These are phyloP conservation scores for Drosophila sucinea DNA, from an alignment of 1,140 invertebrate genomes.

Conservation along the genomic window DNA sequence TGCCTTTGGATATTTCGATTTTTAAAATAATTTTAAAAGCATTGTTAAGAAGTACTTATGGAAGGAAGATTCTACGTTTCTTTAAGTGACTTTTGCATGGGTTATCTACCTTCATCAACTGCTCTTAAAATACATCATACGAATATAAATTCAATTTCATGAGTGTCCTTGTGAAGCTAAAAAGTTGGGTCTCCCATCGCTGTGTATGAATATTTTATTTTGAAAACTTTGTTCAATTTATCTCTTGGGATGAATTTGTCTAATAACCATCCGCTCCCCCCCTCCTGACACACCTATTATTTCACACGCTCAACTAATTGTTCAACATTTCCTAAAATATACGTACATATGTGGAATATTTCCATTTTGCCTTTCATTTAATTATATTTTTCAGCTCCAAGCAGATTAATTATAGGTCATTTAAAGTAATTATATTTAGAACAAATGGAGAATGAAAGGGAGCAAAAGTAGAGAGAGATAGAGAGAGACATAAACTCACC, in stretches of 20 bases:
- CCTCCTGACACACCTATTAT: not conserved
- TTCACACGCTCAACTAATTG: not conserved
- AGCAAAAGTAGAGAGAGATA: not conserved
- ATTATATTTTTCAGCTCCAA: not conserved
- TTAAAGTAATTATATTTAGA: constrained; percentile 48
- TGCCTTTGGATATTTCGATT: too few species aligned
- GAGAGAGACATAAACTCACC: constrained; percentile 46
- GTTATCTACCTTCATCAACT: too few species aligned
- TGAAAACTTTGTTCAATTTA: not conserved
- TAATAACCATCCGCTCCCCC: constrained; percentile 17
- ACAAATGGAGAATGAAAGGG: constrained; percentile 2
- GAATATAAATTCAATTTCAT: too few species aligned
- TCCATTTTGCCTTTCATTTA: constrained; percentile 5
- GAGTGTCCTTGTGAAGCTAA: too few species aligned
- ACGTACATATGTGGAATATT: constrained; percentile 24
- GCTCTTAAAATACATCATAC: too few species aligned
- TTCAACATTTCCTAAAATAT: not conserved
- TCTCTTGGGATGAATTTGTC: constrained; percentile 22
- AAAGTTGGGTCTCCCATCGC: not conserved
- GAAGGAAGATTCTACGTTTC: too few species aligned
- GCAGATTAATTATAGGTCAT: constrained; percentile 61
- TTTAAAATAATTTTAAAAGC: too few species aligned
- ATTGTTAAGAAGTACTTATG: too few species aligned
- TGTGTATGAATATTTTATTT: not conserved
- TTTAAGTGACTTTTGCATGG: too few species aligned